A percentile compares a stretch with the other conserved stretches of the same genome.
These are phyloP conservation scores for Troglohyphantes excavatus DNA, from an alignment of 2,888 invertebrate species.

Conservation along the genomic window DNA sequence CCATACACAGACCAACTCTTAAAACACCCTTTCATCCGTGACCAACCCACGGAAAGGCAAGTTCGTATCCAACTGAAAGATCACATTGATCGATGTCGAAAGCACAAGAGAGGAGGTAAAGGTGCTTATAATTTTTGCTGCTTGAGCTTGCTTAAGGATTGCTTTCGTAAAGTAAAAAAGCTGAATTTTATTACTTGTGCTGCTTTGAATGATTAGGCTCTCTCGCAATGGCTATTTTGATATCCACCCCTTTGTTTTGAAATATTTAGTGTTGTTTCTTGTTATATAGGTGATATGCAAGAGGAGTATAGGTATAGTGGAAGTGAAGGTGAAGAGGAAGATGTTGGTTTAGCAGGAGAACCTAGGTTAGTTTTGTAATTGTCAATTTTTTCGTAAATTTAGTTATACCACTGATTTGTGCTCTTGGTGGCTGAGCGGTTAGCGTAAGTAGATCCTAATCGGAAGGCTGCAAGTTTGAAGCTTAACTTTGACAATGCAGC, in stretches of 20 bases:
- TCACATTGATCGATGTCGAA: constrained; percentile 98
- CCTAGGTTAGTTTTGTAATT: constrained; percentile 85
- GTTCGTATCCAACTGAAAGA: constrained; percentile 99
- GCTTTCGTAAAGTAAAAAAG: constrained; percentile 10
- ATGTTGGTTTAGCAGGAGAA: constrained; percentile 94
- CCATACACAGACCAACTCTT: constrained; percentile 99
- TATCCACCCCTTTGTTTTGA: background rate
- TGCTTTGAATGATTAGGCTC: background rate
- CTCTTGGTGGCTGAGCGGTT: no score
- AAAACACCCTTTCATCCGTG: constrained; percentile 98
- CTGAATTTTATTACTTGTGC: no score
- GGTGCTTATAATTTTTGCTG: constrained; percentile 54
- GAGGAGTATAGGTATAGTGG: constrained; percentile 87
- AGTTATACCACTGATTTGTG: no score
- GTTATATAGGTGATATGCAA: constrained; percentile 72
- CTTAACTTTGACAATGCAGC: no score
- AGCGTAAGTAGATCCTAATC: no score
- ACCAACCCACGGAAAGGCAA: constrained; percentile 99
- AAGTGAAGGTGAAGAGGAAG: constrained; percentile 98
- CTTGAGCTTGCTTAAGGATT: constrained; percentile 44
- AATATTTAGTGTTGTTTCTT: background rate
- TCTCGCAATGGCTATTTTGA: background rate
- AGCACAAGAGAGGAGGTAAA: constrained; percentile 85
- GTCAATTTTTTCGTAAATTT: background rate
- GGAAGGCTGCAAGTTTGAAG: no score